Evolutionary conservation across 2,888 invertebrate species (phyloP), one percentile per base, ranked within the genome.

Genomic region (Clitarchus hookeri): DNA sequence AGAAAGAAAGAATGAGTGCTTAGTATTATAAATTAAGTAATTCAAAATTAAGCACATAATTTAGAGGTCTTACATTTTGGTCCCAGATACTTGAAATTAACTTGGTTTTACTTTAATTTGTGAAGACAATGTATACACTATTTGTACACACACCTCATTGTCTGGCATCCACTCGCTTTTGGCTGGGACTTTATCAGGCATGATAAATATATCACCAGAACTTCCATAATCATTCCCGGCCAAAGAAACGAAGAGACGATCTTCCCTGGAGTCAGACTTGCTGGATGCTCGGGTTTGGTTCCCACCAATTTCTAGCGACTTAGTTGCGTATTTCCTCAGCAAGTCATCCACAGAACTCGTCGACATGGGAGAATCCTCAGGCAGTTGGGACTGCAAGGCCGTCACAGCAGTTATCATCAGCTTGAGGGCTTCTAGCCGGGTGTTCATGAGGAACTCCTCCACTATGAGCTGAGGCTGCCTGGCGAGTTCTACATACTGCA

Each of bases 391-490:
- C 26, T 91, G 87, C 87, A 90, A 89, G 0, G 92, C 91, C 19
- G 25, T 82, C 25, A 95, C 93, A 44, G 93, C 92, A n/a, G 92
- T 92, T 44, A 96, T 90, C 6, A 96, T 94, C 78, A 92, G 92
- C 0, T 93, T 92, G 12, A 97, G 91, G 85, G 93, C 92, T 89
- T 96, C 96, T 85, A 97, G 92, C 90, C 95, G 95, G 0, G 95
- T 95, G 90, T 98, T 97, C 97, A 98, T 97, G 19, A 98, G 91
- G 85, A 97, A 93, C 90, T 97, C 96, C 90, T 98, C 98, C 13
- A 98, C 92, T 90, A 98, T 95, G 6, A 96, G 91, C 79, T 96
- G 90, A 0, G 98, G 98, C 88, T 90, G 88, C 6, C 94, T 93
- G 27, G 96, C 93, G 36, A 96, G 90, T 88, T 94, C 93, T 91